These are phyloP conservation scores for Philopedon plagiatum DNA, from an alignment of 2,888 invertebrate genomes.

Conservation along the genomic window DNA sequence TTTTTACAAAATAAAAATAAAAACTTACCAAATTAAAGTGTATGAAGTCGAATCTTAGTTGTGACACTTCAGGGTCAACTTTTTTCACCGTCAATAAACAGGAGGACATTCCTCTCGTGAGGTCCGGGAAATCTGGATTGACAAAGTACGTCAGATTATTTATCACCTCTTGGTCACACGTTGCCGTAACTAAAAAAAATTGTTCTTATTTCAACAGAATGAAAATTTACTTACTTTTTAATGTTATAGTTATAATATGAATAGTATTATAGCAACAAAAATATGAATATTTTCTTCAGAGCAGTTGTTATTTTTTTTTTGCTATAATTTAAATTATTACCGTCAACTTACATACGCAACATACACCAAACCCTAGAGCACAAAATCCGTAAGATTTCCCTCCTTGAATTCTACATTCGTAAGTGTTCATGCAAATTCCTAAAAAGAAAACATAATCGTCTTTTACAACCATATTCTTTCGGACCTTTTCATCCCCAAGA, in stretches of 20 bases:
- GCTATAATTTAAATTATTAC: no score
- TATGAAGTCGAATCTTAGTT: conserved; percentile 86
- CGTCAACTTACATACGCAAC: conserved; percentile 84
- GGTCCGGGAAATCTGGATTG: conserved; percentile 86
- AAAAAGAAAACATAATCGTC: background rate
- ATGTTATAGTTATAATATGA: no score
- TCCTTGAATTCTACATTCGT: conserved; percentile 84
- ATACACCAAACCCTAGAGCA: conserved; percentile 87
- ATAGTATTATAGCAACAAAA: no score
- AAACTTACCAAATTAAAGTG: conserved; percentile 84
- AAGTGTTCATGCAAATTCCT: conserved; percentile 87
- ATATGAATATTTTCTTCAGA: no score
- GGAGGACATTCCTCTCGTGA: conserved; percentile 77
- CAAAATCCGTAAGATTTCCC: conserved; percentile 82
- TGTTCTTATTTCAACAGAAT: no score
- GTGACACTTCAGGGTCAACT: conserved; percentile 84
- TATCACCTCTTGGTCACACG: conserved; percentile 79
- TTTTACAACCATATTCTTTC: no score
- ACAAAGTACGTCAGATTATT: conserved; percentile 88
- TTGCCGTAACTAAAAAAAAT: conserved; percentile 76
- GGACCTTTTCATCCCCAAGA: no score
- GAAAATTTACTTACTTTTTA: no score
- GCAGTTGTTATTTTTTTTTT: no score
- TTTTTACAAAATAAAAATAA: conserved; percentile 2
- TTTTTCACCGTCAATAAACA: conserved; percentile 83